Conservation (phyloP, 2,888 invertebrate species). For the Atherix ibis region DNA sequence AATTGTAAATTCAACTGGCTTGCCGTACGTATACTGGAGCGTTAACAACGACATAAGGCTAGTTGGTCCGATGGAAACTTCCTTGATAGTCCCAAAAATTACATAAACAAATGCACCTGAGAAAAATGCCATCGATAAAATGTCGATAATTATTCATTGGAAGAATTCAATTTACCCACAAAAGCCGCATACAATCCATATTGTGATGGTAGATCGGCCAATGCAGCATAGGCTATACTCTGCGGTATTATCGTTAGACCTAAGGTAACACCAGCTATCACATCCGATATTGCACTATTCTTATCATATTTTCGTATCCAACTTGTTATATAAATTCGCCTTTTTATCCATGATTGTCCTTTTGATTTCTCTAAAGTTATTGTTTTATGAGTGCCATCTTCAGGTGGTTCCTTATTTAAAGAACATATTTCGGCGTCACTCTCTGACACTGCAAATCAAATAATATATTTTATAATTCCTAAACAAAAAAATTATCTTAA, state of each 20-base stretch:
- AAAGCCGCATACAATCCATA: conserved; percentile 89
- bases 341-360: conserved; percentile 18
- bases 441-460: conserved; percentile 5
- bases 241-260: conserved; percentile 87
- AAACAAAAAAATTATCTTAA: too few species aligned
- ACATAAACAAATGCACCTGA: conserved; percentile 72
- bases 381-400: background rate
- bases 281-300: conserved; percentile 54
- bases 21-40: conserved; percentile 50
- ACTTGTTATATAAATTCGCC: conserved; percentile 38
- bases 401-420: background rate
- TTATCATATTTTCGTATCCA: conserved; percentile 58
- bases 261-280: conserved; percentile 77
- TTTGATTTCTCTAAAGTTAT: conserved; percentile 3
- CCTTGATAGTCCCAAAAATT: conserved; percentile 71
- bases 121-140: conserved; percentile 3
- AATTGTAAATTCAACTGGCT: conserved; percentile 55
- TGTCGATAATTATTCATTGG: background rate
- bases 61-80: conserved; percentile 84
- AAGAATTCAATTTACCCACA: conserved; percentile 39
- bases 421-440: too few species aligned
- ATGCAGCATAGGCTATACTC: conserved; percentile 71
- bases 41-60: conserved; percentile 82
- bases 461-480: too few species aligned
- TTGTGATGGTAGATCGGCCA: conserved; percentile 73